Conservation (phyloP, 2,113 vertebrate genomes). For the Oryctolagus cuniculus region DNA sequence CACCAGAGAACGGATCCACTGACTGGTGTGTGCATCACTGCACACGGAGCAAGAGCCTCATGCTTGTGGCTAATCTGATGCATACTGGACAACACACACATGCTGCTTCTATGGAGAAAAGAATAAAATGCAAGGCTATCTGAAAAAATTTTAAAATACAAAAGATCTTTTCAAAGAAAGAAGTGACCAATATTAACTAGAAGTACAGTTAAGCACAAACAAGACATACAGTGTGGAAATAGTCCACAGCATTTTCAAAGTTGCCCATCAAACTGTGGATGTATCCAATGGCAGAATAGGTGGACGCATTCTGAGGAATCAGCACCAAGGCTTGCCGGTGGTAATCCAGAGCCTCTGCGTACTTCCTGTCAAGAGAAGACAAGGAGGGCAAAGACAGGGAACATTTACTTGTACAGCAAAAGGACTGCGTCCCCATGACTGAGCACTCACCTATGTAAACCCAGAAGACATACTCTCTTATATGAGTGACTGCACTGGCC, state of each 20-base stretch:
- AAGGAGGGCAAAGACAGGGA: background rate
- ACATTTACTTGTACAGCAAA: background rate
- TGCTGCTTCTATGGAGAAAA: constrained; percentile 27
- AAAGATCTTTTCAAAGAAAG: constrained; percentile 17
- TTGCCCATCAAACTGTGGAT: constrained; percentile 98
- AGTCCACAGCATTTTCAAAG: constrained; percentile 98
- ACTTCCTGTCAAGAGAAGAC: constrained; percentile 90
- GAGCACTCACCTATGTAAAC: background rate
- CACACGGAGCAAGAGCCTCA: background rate
- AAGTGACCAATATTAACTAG: background rate
- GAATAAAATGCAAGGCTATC: background rate
- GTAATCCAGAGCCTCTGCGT: constrained; percentile 97
- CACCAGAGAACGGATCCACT: background rate
- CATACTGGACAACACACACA: background rate
- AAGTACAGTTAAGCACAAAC: background rate
- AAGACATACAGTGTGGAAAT: constrained; percentile 96
- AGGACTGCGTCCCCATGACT: background rate
- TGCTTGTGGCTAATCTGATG: background rate
- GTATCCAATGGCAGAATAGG: constrained; percentile 97
- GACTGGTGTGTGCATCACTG: background rate
- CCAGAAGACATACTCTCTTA: background rate
- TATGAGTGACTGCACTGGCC: background rate
- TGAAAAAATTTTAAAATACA: constrained; percentile 42
- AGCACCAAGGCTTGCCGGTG: constrained; percentile 97
- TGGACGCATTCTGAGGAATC: constrained; percentile 98